Conservation (phyloP, 2,113 vertebrate species). For the Malaclemys terrapin region DNA sequence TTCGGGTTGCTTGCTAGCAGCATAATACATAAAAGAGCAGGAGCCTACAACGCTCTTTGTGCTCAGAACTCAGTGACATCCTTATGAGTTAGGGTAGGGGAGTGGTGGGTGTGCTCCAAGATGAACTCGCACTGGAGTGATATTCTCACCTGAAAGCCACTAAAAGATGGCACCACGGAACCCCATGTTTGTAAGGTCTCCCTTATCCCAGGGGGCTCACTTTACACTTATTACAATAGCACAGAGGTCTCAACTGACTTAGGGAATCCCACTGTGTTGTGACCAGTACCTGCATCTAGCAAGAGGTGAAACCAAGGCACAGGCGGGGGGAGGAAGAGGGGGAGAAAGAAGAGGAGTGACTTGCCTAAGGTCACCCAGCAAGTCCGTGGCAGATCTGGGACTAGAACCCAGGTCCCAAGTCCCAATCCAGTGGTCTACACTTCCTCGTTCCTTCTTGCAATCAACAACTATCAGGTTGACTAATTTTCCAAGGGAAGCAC, state of each 20-base stretch:
- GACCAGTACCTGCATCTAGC: not conserved
- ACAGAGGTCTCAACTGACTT: not conserved
- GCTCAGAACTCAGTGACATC: not conserved
- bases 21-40: not conserved
- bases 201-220: not conserved
- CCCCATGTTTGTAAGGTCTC: not conserved
- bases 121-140: not conserved
- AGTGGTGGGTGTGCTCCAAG: too few species aligned
- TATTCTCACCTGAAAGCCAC: not conserved
- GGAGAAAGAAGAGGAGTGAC: not conserved
- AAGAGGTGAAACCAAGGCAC: not conserved
- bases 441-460: not conserved
- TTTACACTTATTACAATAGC: not conserved
- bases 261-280: not conserved
- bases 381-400: not conserved
- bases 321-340: accelerated
- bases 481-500: not conserved
- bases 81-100: not conserved
- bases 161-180: not conserved
- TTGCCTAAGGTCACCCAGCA: not conserved
- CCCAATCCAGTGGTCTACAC: not conserved
- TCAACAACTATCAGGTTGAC: not conserved
- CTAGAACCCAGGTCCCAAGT: not conserved
- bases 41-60: not conserved
- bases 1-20: too few species aligned